Conservation (phyloP, 2,797 vertebrate species). For the Crypturellus tataupa region DNA sequence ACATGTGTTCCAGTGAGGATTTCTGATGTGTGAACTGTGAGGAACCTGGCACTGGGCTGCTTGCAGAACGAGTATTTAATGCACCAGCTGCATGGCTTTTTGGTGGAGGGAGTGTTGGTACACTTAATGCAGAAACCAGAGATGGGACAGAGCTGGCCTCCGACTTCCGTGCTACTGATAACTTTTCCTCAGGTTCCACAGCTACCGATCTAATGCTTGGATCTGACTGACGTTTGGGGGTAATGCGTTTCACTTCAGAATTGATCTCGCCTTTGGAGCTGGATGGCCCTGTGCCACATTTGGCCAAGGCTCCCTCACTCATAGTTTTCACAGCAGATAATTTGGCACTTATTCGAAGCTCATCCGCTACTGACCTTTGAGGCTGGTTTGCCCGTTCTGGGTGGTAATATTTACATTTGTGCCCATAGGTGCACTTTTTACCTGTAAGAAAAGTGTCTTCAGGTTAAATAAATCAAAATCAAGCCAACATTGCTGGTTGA, state of each 20-base stretch:
- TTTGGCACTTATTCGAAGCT: slow-evolving; percentile 98
- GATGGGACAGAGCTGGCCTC: slow-evolving; percentile 97
- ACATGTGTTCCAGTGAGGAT: slow-evolving; percentile 93
- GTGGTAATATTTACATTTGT: slow-evolving; percentile 99
- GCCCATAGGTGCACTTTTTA: slow-evolving; percentile 99
- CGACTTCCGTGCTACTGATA: slow-evolving; percentile 89
- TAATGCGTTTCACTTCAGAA: slow-evolving; percentile 93
- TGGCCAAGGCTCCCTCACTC: slow-evolving; percentile 95
- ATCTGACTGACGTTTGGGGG: slow-evolving; percentile 97
- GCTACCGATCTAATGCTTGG: slow-evolving; percentile 96
- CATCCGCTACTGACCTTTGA: slow-evolving; percentile 95
- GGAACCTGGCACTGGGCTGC: slow-evolving; percentile 97
- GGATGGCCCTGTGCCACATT: slow-evolving; percentile 86
- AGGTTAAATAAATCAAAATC: slow-evolving; percentile 24
- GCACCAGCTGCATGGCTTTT: slow-evolving; percentile 97
- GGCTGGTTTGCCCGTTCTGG: slow-evolving; percentile 97
- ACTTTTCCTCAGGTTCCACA: slow-evolving; percentile 92
- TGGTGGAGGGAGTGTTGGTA: slow-evolving; percentile 93
- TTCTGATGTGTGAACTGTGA: slow-evolving; percentile 94
- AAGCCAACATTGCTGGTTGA: neutral
- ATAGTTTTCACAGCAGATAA: slow-evolving; percentile 97
- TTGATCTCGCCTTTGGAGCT: slow-evolving; percentile 86
- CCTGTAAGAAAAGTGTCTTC: slow-evolving; percentile 82
- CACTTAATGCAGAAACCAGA: slow-evolving; percentile 96
- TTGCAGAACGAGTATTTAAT: slow-evolving; percentile 97